Percentiles rank a stretch among this genome's conserved stretches.
Conservation (phyloP, 2,113 vertebrate species). For the Ranitomeya imitator region DNA sequence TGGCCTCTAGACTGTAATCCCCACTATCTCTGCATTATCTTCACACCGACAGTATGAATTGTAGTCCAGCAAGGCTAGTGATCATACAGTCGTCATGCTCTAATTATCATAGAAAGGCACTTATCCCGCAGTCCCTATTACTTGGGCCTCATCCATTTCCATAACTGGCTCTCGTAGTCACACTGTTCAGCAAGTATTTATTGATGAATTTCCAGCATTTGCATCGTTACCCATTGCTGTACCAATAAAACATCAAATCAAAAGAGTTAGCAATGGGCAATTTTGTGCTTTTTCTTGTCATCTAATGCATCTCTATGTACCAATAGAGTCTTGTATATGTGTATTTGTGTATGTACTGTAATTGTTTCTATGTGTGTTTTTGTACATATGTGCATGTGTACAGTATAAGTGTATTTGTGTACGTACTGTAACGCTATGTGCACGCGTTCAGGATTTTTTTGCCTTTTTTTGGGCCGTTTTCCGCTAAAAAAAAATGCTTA, state of each 20-base stretch:
- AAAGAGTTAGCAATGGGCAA: background rate
- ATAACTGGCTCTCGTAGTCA: background rate
- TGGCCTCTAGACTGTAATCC: conserved; percentile 10
- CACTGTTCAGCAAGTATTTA: background rate
- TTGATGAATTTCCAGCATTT: background rate
- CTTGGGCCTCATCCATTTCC: background rate
- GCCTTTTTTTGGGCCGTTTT: too few relatives aligned
- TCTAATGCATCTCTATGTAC: too few relatives aligned
- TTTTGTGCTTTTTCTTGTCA: background rate
- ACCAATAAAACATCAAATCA: background rate
- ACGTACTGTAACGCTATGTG: background rate
- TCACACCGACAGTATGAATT: conserved; percentile 24
- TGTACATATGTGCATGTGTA: background rate
- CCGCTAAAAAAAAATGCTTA: too few relatives aligned
- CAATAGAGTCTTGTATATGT: background rate
- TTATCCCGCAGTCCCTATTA: background rate
- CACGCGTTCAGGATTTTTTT: background rate
- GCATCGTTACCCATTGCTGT: background rate
- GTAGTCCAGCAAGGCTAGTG: background rate
- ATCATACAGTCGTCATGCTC: conserved; percentile 21
- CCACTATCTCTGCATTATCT: conserved; percentile 2
- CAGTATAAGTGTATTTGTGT: background rate
- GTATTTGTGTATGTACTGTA: too few relatives aligned
- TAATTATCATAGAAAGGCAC: conserved; percentile 12
- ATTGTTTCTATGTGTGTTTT: too few relatives aligned